Conservation (phyloP, 2,888 invertebrate species). For the Polia nebulosa region DNA sequence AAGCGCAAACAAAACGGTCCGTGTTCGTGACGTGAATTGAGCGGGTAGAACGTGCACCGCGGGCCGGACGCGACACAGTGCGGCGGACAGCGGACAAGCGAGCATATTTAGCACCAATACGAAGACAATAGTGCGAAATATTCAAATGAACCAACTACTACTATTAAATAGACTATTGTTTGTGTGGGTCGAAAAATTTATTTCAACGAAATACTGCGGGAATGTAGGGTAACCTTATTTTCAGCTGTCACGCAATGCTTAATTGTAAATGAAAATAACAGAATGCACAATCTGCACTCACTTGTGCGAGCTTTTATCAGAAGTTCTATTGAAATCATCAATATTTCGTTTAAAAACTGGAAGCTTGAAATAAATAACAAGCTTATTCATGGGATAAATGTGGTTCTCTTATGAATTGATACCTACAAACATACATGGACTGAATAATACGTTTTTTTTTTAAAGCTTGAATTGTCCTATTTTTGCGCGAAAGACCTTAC, state of each 20-base stretch:
- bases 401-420: background rate
- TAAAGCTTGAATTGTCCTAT: too few relatives aligned
- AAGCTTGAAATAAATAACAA: background rate
- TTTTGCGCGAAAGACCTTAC: too few relatives aligned
- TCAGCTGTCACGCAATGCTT: background rate
- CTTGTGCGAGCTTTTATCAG: background rate
- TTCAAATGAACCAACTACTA: slow-evolving; percentile 5
- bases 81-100: slow-evolving; percentile 51
- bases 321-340: background rate
- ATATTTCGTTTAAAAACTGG: background rate
- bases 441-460: too few relatives aligned
- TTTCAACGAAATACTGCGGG: background rate
- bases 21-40: slow-evolving; percentile 90
- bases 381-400: background rate
- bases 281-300: background rate
- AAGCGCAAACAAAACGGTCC: slow-evolving; percentile 88
- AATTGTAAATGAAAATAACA: slow-evolving; percentile 8
- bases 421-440: too few relatives aligned
- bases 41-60: slow-evolving; percentile 74
- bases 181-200: background rate
- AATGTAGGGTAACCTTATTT: background rate
- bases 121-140: slow-evolving; percentile 16
- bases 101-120: slow-evolving; percentile 9
- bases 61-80: slow-evolving; percentile 50
- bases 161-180: slow-evolving; percentile 17